These are phyloP conservation scores for Mesocentrotus franciscanus DNA, from an alignment of 53 echinoderm and acorn worm species.

Conservation along the genomic window DNA sequence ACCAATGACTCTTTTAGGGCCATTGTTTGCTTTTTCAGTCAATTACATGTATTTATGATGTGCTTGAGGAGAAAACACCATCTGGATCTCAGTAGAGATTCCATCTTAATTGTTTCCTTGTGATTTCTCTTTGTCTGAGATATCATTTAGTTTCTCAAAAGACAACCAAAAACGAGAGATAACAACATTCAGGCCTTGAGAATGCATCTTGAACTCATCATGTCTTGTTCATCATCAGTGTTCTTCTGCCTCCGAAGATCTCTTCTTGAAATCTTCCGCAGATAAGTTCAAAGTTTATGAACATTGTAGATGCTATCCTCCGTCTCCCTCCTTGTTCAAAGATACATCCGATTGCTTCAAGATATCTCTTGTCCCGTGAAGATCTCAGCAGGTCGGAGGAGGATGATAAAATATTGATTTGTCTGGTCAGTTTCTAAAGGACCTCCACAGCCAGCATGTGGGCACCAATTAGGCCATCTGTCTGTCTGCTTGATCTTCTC, in stretches of 20 bases:
- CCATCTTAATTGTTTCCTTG: background rate
- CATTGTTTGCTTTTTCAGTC: background rate
- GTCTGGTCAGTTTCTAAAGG: background rate
- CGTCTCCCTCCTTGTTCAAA: background rate
- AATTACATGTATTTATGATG: background rate
- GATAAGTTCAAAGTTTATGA: background rate
- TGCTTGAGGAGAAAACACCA: background rate
- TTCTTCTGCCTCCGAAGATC: background rate
- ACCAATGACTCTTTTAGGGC: background rate
- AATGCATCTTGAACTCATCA: slow-evolving; percentile 40
- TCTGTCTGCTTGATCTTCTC: background rate
- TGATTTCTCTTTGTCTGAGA: background rate
- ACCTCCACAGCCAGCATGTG: background rate
- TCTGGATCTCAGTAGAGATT: background rate
- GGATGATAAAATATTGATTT: background rate
- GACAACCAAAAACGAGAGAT: background rate
- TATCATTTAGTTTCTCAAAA: background rate
- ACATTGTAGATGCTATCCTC: background rate
- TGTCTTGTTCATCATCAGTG: background rate
- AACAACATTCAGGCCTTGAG: background rate
- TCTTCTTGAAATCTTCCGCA: background rate
- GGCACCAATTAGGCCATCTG: slow-evolving; percentile 27
- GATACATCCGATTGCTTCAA: background rate
- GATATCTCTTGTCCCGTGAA: background rate
- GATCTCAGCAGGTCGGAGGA: background rate